Percentiles rank a stretch among this genome's conserved stretches.
phyloP scores from a whole-genome alignment of 2,113 vertebrate genomes.

The Pogona vitticeps region DNA sequence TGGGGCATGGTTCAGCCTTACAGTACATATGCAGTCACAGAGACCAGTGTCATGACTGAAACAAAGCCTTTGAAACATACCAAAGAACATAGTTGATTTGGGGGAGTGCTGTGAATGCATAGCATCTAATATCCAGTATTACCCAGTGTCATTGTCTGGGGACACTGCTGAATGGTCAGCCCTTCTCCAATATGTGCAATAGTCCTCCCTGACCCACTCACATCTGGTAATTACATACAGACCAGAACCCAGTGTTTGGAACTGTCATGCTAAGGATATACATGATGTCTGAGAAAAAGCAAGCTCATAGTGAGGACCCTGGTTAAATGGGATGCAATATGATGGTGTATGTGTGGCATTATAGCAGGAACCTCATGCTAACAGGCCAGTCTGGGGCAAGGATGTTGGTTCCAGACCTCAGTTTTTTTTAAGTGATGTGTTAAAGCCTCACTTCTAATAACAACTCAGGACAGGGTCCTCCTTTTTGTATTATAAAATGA shows the following conservation, averaged over 20 bases:
- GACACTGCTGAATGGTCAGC: background rate
- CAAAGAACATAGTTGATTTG: background rate
- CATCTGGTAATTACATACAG: too few species aligned
- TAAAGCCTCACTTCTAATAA: background rate
- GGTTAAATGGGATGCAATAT: too few species aligned
- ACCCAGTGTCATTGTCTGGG: background rate
- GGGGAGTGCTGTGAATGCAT: background rate
- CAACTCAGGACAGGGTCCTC: background rate
- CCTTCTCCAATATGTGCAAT: background rate
- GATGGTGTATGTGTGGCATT: too few species aligned
- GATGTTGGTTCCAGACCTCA: background rate
- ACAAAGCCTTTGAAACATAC: too few species aligned
- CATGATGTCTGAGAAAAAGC: too few species aligned
- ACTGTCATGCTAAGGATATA: too few species aligned
- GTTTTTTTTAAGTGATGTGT: background rate
- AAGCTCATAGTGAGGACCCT: too few species aligned
- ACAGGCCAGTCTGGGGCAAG: background rate
- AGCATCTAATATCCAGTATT: background rate
- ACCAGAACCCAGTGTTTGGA: background rate
- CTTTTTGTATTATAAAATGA: constrained; percentile 45
- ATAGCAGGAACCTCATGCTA: too few species aligned
- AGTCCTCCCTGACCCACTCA: background rate
- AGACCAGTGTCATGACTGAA: too few species aligned
- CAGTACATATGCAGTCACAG: background rate
- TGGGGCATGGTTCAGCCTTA: background rate